Conservation (phyloP, 2,113 vertebrate species). For the Xyrauchen texanus region DNA sequence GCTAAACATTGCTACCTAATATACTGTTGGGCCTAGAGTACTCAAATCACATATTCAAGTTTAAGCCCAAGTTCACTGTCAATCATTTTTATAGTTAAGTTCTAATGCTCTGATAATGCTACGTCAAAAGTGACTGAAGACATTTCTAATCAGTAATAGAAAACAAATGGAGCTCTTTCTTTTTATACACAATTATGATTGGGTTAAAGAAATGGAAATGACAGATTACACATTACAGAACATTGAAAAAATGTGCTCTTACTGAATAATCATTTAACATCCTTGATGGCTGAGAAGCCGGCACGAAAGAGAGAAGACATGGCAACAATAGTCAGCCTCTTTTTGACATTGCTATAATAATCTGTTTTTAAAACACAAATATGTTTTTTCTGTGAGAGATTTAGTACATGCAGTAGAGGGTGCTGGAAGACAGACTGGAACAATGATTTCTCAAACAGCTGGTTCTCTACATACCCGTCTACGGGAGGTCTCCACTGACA, state of each 20-base stretch:
- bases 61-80: not conserved
- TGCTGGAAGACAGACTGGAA: not conserved
- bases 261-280: conserved; percentile 68
- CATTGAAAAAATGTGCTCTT: conserved; percentile 53
- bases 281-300: conserved; percentile 57
- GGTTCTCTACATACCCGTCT: conserved; percentile 65
- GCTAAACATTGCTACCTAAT: no score
- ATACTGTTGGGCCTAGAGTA: no score
- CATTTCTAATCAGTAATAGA: not conserved
- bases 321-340: not conserved
- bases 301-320: conserved; percentile 55
- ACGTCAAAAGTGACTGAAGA: not conserved
- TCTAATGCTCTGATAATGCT: not conserved
- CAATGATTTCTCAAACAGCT: not conserved
- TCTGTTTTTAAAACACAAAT: not conserved
- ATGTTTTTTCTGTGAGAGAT: not conserved
- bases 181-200: not conserved
- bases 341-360: not conserved
- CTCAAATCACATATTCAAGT: no score
- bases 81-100: not conserved
- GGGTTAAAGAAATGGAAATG: not conserved
- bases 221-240: not conserved
- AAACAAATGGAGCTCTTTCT: not conserved
- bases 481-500: conserved; percentile 69
- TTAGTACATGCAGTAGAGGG: no score